Conservation (phyloP, 1,140 invertebrate species). For the Zaprionus lachaisei region DNA sequence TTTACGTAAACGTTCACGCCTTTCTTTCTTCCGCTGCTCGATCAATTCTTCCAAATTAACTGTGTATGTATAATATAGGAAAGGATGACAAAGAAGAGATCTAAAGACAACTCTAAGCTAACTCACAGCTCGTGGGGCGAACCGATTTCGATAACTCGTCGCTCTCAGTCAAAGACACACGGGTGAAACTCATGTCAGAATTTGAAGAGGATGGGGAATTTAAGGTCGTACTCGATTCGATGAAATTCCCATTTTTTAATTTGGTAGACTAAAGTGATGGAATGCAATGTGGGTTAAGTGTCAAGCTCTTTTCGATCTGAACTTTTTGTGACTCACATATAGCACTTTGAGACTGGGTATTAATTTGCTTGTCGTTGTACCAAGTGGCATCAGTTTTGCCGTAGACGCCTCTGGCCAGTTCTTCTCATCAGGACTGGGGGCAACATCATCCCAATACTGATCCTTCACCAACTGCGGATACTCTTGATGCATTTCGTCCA, state of each 20-base stretch:
- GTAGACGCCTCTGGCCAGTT: conserved; percentile 93
- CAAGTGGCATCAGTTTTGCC: conserved; percentile 87
- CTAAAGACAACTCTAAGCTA: background rate
- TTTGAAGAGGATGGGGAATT: background rate
- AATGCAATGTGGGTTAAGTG: background rate
- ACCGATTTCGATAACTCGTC: background rate
- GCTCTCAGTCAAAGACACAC: background rate
- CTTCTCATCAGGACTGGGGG: conserved; percentile 88
- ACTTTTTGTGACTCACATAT: background rate
- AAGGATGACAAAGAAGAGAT: no score
- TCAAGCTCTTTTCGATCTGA: background rate
- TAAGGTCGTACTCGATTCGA: conserved; percentile 2
- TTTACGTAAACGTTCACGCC: conserved; percentile 58
- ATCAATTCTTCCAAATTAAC: conserved; percentile 66
- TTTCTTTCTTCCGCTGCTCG: conserved; percentile 56
- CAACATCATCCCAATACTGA: conserved; percentile 95
- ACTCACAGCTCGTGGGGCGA: conserved; percentile 30
- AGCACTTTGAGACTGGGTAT: conserved; percentile 8
- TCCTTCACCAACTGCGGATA: conserved; percentile 94
- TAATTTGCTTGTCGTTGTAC: conserved; percentile 2
- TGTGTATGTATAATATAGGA: background rate
- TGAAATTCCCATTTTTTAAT: background rate
- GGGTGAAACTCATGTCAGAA: background rate
- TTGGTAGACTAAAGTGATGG: background rate
- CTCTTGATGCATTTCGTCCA: conserved; percentile 96